These are phyloP conservation scores for Merluccius polli DNA, from an alignment of 2,797 vertebrate genomes.

Conservation along the genomic window DNA sequence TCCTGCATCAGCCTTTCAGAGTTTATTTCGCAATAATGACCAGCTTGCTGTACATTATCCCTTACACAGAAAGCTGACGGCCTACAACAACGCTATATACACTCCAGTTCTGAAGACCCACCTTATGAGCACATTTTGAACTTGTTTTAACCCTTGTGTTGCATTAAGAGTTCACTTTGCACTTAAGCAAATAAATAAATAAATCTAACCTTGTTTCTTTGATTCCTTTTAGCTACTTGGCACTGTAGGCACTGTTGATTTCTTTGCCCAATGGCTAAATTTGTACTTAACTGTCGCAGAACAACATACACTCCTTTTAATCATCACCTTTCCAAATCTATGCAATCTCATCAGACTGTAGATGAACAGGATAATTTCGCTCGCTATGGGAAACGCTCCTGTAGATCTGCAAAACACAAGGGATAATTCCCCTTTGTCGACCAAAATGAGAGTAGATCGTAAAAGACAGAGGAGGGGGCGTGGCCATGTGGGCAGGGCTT, in stretches of 20 bases:
- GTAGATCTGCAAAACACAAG: not conserved
- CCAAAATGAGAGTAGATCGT: not conserved
- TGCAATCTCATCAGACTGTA: not conserved
- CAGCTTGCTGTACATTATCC: too few species aligned
- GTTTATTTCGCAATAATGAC: too few species aligned
- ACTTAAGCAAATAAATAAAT: constrained; percentile 4
- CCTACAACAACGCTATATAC: too few species aligned
- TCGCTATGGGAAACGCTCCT: not conserved
- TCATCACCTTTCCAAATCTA: not conserved
- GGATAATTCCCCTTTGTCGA: not conserved
- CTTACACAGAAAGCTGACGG: too few species aligned
- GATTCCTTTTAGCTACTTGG: too few species aligned
- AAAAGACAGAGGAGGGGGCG: not conserved
- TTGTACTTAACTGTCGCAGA: not conserved
- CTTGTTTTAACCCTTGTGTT: not conserved
- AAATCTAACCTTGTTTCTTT: not conserved
- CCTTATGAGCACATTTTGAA: too few species aligned
- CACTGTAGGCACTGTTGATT: not conserved
- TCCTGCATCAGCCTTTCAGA: too few species aligned
- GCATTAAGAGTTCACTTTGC: not conserved
- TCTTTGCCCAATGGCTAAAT: not conserved
- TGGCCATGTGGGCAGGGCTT: not conserved
- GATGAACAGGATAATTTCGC: not conserved
- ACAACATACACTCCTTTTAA: not conserved
- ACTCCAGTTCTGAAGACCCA: too few species aligned